Evolutionary conservation across 2,797 vertebrate genomes (phyloP), one percentile per base, ranked within the genome.

Genomic region (Parauchenoglanis punctatus): DNA sequence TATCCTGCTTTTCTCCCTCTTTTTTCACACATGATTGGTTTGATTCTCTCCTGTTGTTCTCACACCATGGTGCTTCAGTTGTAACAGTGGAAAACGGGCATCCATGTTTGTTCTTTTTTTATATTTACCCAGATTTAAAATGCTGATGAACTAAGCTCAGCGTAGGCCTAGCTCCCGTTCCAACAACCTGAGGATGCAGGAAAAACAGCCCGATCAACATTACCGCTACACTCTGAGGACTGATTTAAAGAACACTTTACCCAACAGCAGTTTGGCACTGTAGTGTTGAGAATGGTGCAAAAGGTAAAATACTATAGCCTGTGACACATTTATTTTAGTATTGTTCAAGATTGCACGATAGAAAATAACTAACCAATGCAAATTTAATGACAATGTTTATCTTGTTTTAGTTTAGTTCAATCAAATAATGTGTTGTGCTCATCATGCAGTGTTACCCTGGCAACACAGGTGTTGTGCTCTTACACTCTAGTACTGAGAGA

Each of bases 81-180:
- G 97, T 99, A 99, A 98, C 99, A 99, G 98, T 99, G 98, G 98
- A 99, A 99, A 99, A 99, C 99, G 99, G 98, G 98, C 98, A 99
- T 99, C 99, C 98, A 95, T 99, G 99, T 98, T 98, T 97, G 98
- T 97, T 98, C 90, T 91, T 97, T 96, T 97, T 97, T 97, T 97
- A 96, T 98, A 98, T 98, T 98, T 98, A 99, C 98, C 97, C 99
- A 98, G 98, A 98, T 98, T 91, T 99, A 98, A 99, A 99, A 99
- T 98, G 97, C 98, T 97, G 97, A 97, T 95, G 97, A 97, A 98
- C 98, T 98, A 98, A 99, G 98, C 98, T 97, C 97, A 96, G 96
- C 97, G 89, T 92, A 97, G 97, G 98, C 98, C 98, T 97, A 99
- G 98, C 97, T 98, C 97, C 96, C 95, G 96, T 95, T 97, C 95